phyloP scores from a whole-genome alignment of 1,140 invertebrate species.

The Temnothorax curvispinosus region DNA sequence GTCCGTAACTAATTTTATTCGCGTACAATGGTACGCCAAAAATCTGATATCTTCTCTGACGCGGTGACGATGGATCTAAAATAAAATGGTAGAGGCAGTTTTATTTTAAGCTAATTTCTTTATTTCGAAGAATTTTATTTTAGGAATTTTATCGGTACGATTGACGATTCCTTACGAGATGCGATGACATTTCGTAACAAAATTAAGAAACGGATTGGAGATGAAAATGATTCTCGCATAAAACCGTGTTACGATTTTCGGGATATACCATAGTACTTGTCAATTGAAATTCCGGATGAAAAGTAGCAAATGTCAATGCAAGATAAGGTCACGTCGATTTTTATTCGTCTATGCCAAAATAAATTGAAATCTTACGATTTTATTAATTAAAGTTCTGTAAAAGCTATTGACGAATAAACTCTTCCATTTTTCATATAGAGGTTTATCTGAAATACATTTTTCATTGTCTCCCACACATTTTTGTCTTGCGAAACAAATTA shows the following conservation, averaged over 20 bases:
- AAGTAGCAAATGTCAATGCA: not conserved
- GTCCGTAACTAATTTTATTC: constrained; percentile 61
- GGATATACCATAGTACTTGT: not conserved
- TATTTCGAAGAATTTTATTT: constrained; percentile 31
- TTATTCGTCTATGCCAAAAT: not conserved
- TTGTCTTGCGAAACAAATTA: not conserved
- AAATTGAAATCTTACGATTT: constrained; percentile 8
- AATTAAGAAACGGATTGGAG: not conserved
- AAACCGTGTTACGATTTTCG: not conserved
- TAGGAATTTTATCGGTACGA: not conserved
- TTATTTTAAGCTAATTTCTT: constrained; percentile 14
- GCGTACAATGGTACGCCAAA: not conserved
- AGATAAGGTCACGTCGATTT: constrained; percentile 19
- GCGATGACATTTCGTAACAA: not conserved
- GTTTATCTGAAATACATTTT: not conserved
- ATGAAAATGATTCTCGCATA: not conserved
- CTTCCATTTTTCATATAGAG: not conserved
- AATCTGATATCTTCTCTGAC: constrained; percentile 8
- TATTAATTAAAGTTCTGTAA: not conserved
- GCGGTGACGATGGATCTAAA: not conserved
- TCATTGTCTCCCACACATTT: not conserved
- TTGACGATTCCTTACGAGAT: not conserved
- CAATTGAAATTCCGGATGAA: constrained; percentile 15
- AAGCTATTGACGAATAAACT: not conserved
- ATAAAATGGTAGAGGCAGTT: not conserved